Evolutionary conservation across 1,140 invertebrate genomes (phyloP).

Genomic region (Heliconius melpomene): DNA sequence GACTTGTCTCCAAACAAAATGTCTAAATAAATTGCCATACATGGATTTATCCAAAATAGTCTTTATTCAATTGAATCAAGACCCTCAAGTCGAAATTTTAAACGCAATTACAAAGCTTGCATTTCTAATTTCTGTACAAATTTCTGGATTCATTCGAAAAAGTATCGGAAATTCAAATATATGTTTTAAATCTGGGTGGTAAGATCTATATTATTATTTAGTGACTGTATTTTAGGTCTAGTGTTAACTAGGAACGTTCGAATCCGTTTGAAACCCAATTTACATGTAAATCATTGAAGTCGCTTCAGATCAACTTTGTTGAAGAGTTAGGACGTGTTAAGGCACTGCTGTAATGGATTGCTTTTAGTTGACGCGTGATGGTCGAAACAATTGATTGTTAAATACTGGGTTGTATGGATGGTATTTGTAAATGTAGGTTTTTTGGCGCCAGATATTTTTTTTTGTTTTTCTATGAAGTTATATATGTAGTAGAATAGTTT

Average conservation of each 20-base stretch:
- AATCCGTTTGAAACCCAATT: slow-evolving; percentile 64
- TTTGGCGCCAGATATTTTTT: neutral
- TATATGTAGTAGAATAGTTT: too few species aligned
- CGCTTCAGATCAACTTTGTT: slow-evolving; percentile 62
- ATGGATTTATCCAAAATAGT: neutral
- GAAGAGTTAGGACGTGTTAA: slow-evolving; percentile 52
- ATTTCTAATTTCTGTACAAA: slow-evolving; percentile 46
- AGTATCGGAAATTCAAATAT: slow-evolving; percentile 18
- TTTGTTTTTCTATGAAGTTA: too few species aligned
- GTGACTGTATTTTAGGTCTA: slow-evolving; percentile 34
- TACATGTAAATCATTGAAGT: slow-evolving; percentile 66
- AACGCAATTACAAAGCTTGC: slow-evolving; percentile 40
- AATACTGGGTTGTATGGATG: slow-evolving; percentile 6
- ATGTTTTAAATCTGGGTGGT: slow-evolving; percentile 24
- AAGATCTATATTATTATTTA: slow-evolving; percentile 13
- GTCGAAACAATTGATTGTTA: slow-evolving; percentile 9
- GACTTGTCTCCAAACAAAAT: slow-evolving; percentile 44
- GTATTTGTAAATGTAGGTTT: neutral
- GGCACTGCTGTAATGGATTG: slow-evolving; percentile 37
- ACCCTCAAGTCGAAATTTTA: slow-evolving; percentile 32
- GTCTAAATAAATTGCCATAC: slow-evolving; percentile 19
- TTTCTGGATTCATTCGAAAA: slow-evolving; percentile 27
- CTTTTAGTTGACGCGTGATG: slow-evolving; percentile 35
- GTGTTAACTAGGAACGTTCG: slow-evolving; percentile 60
- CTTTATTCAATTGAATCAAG: slow-evolving; percentile 13